Conservation (phyloP, 1,140 invertebrate genomes). For the Antheraea mylitta region DNA sequence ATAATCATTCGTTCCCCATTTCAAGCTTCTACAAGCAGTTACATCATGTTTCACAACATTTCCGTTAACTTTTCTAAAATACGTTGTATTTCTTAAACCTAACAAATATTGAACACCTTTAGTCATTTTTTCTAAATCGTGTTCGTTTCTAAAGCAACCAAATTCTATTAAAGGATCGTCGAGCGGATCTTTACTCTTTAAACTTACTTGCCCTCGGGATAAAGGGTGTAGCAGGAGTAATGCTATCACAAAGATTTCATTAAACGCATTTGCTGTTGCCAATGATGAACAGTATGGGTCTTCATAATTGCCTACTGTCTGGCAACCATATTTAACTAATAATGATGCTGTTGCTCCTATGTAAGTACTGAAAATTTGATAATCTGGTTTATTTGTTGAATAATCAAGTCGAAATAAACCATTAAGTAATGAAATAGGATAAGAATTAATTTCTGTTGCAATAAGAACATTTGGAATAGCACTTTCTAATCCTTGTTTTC, state of each 20-base stretch:
- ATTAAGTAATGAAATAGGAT: conserved; percentile 48
- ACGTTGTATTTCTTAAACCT: conserved; percentile 48
- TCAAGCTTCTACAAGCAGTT: conserved; percentile 80
- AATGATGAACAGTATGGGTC: conserved; percentile 83
- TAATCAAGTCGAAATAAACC: conserved; percentile 51
- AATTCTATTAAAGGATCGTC: conserved; percentile 83
- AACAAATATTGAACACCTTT: conserved; percentile 64
- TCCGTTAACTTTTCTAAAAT: conserved; percentile 51
- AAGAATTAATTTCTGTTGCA: conserved; percentile 40
- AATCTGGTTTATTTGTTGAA: conserved; percentile 42
- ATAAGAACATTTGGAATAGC: conserved; percentile 42
- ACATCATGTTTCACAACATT: conserved; percentile 44
- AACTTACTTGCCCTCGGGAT: conserved; percentile 79
- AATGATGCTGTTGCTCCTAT: conserved; percentile 69
- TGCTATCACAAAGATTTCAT: conserved; percentile 47
- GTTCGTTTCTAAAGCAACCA: conserved; percentile 78
- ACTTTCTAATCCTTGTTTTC: conserved; percentile 43
- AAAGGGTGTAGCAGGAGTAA: conserved; percentile 78
- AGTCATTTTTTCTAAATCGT: conserved; percentile 65
- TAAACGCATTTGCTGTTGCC: conserved; percentile 82
- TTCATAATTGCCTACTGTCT: conserved; percentile 83
- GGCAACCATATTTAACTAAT: conserved; percentile 84
- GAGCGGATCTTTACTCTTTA: conserved; percentile 79
- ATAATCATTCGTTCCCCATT: conserved; percentile 81
- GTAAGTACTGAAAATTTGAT: conserved; percentile 56